Conservation (phyloP, 1,140 invertebrate species). For the Scylla paramamosain region DNA sequence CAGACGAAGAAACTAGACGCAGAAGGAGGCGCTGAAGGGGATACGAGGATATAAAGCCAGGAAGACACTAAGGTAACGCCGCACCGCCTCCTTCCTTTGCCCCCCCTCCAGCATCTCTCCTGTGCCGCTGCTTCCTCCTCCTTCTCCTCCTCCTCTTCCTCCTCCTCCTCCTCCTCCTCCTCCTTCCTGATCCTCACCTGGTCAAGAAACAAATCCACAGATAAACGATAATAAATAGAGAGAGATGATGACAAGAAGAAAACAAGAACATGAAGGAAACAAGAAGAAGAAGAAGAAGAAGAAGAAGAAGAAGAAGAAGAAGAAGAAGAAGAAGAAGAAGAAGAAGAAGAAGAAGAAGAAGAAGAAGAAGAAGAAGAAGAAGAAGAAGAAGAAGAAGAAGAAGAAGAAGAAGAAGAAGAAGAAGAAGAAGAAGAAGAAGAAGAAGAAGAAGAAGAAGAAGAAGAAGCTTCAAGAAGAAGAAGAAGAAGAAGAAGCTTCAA, state of each 20-base stretch:
- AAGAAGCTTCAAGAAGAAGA: not conserved
- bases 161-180: too few relatives aligned
- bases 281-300: not conserved
- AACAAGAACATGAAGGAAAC: not conserved
- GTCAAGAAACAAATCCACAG: too few relatives aligned
- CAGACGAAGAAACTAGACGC: not conserved
- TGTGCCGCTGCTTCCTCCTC: too few relatives aligned
- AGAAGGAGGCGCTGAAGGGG: not conserved
- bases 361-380: not conserved
- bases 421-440: not conserved
- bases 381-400: not conserved
- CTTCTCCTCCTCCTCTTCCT: too few relatives aligned
- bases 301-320: not conserved
- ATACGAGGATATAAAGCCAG: too few relatives aligned
- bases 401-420: not conserved
- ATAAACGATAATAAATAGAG: too few relatives aligned
- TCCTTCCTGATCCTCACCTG: not conserved
- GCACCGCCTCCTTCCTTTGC: too few relatives aligned
- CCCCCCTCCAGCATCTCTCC: too few relatives aligned
- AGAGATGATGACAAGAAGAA: too few relatives aligned
- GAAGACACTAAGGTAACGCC: too few relatives aligned
- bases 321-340: slow-evolving; percentile 34
- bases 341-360: not conserved
- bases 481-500: too few relatives aligned
- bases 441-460: not conserved